These are phyloP conservation scores for Conus canariensis DNA, from an alignment of 2,888 invertebrate species.

Conservation along the genomic window DNA sequence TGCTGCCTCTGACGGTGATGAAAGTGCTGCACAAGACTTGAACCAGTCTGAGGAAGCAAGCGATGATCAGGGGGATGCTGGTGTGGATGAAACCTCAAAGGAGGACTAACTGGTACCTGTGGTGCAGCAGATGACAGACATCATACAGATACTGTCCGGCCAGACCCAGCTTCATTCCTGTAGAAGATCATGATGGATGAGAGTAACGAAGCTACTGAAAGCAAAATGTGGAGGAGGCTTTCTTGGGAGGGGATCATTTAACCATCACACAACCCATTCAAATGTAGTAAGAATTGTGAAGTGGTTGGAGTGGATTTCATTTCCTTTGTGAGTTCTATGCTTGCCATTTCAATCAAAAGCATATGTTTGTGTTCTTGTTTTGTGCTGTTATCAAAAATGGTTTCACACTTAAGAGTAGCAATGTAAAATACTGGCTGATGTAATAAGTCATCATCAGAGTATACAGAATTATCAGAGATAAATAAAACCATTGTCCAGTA, in stretches of 20 bases:
- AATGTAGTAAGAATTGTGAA: not conserved
- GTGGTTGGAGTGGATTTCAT: slow-evolving; percentile 14
- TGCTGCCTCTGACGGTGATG: not conserved
- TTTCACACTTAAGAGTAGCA: no score
- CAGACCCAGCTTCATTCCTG: not conserved
- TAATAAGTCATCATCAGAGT: no score
- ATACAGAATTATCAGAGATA: no score
- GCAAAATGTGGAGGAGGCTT: not conserved
- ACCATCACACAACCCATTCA: no score
- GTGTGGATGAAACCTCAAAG: not conserved
- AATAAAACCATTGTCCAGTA: no score
- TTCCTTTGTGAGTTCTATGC: not conserved
- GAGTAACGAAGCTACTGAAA: not conserved
- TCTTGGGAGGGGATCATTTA: no score
- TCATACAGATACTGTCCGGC: not conserved
- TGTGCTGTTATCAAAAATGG: no score
- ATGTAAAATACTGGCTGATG: no score
- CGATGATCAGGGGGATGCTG: not conserved
- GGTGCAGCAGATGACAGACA: not conserved
- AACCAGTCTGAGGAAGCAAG: not conserved
- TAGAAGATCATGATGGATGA: not conserved
- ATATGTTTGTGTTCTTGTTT: not conserved
- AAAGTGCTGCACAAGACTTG: not conserved
- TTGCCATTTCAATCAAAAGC: not conserved
- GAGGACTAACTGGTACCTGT: not conserved